Evolutionary conservation across 2,797 vertebrate genomes (phyloP).

Genomic region (Spea hammondii): DNA sequence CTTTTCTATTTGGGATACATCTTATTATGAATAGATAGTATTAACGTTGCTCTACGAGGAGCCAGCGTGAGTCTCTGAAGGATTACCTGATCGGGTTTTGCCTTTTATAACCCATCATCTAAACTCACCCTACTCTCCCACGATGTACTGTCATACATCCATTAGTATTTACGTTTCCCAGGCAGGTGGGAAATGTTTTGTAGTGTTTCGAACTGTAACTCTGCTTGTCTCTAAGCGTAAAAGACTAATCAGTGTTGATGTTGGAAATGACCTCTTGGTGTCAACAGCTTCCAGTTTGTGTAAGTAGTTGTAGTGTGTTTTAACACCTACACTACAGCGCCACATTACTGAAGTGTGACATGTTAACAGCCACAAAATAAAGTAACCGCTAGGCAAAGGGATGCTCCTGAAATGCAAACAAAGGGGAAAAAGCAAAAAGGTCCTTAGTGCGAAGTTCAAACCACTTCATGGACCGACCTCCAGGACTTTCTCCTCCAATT

Average conservation of each 20-base stretch:
- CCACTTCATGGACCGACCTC: too few species aligned
- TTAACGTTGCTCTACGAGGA: too few species aligned
- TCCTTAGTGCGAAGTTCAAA: too few species aligned
- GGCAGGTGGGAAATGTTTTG: slow-evolving; percentile 27
- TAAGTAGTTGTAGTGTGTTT: neutral
- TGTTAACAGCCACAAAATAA: slow-evolving; percentile 10
- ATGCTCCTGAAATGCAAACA: neutral
- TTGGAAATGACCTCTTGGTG: slow-evolving; percentile 30
- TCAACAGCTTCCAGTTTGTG: neutral
- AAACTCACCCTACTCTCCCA: too few species aligned
- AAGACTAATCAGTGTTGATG: slow-evolving; percentile 59
- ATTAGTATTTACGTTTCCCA: neutral
- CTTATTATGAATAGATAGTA: too few species aligned
- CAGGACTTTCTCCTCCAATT: too few species aligned
- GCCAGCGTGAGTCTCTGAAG: too few species aligned
- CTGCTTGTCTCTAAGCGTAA: slow-evolving; percentile 50
- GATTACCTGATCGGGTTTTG: too few species aligned
- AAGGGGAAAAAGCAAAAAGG: too few species aligned
- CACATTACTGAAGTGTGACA: slow-evolving; percentile 13
- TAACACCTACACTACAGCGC: neutral
- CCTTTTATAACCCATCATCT: too few species aligned
- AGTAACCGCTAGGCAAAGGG: neutral
- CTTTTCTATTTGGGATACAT: too few species aligned
- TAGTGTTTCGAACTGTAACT: slow-evolving; percentile 41
- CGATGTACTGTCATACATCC: neutral